Conservation (phyloP, 2,797 vertebrate species). For the Microcaecilia unicolor region DNA sequence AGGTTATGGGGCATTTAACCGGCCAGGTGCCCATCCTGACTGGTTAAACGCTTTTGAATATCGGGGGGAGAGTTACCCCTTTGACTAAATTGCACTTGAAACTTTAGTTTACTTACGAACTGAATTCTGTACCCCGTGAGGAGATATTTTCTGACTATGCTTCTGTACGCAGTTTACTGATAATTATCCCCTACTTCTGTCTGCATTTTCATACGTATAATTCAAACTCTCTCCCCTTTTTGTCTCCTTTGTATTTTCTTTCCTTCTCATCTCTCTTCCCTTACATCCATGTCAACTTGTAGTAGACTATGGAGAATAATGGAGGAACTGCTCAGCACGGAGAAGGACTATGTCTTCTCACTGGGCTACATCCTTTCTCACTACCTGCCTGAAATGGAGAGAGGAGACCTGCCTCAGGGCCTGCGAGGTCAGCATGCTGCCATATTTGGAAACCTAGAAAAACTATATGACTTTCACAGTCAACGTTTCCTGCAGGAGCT, state of each 20-base stretch:
- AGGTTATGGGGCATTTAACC: no score
- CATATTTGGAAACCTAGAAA: constrained; percentile 71
- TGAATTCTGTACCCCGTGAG: no score
- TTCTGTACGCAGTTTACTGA: no score
- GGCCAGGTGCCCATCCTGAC: no score
- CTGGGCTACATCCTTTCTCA: constrained; percentile 64
- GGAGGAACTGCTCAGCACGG: constrained; percentile 64
- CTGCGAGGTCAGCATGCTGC: constrained; percentile 64
- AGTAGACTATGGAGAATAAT: constrained; percentile 62
- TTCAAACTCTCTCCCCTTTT: not conserved
- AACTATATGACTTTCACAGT: constrained; percentile 67
- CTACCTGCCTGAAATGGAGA: constrained; percentile 67
- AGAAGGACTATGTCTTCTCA: constrained; percentile 64
- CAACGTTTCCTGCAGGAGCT: constrained; percentile 62
- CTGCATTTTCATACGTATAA: not conserved
- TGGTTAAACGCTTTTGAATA: no score
- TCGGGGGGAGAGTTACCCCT: no score
- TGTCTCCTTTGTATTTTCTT: not conserved
- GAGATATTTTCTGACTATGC: no score
- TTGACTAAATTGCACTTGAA: no score
- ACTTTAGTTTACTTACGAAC: no score
- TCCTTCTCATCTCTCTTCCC: not conserved
- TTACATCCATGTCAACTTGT: not conserved
- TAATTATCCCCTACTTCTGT: not conserved
- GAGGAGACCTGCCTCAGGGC: constrained; percentile 62